phyloP scores from a whole-genome alignment of 2,797 vertebrate species.

The Sitta carolinensis region DNA sequence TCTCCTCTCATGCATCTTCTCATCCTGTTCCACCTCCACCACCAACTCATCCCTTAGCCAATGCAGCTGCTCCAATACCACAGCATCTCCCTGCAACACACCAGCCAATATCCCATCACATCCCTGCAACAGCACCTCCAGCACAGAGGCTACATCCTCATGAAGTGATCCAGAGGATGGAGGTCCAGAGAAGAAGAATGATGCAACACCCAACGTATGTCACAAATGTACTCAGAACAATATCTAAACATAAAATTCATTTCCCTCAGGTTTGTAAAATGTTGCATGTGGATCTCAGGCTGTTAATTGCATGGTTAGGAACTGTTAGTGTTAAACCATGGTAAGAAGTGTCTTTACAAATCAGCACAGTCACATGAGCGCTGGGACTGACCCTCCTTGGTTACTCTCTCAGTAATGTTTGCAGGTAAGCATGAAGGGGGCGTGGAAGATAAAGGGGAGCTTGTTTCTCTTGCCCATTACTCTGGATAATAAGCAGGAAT shows the following conservation, averaged over 20 bases:
- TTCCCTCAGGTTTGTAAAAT: slow-evolving; percentile 58
- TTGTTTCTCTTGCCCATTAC: neutral
- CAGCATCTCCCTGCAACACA: slow-evolving; percentile 91
- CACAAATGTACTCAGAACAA: slow-evolving; percentile 43
- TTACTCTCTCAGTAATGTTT: neutral
- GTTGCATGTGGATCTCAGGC: slow-evolving; percentile 21
- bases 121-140: slow-evolving; percentile 87
- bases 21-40: slow-evolving; percentile 85
- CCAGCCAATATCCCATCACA: slow-evolving; percentile 88
- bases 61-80: slow-evolving; percentile 84
- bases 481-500: neutral
- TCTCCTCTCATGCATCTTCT: slow-evolving; percentile 88
- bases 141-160: slow-evolving; percentile 93
- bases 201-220: slow-evolving; percentile 98
- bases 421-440: neutral
- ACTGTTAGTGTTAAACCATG: neutral
- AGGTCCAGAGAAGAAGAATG: slow-evolving; percentile 94
- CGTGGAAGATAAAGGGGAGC: neutral
- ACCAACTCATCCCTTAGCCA: slow-evolving; percentile 86
- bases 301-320: slow-evolving; percentile 35
- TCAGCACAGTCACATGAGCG: rapidly evolving
- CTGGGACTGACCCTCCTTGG: neutral
- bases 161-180: slow-evolving; percentile 96
- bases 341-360: neutral
- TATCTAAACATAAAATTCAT: slow-evolving; percentile 47